A percentile compares a stretch with the other conserved stretches of the same genome.
These are phyloP conservation scores for Busseola fusca DNA, from an alignment of 2,888 invertebrate species.

Conservation along the genomic window DNA sequence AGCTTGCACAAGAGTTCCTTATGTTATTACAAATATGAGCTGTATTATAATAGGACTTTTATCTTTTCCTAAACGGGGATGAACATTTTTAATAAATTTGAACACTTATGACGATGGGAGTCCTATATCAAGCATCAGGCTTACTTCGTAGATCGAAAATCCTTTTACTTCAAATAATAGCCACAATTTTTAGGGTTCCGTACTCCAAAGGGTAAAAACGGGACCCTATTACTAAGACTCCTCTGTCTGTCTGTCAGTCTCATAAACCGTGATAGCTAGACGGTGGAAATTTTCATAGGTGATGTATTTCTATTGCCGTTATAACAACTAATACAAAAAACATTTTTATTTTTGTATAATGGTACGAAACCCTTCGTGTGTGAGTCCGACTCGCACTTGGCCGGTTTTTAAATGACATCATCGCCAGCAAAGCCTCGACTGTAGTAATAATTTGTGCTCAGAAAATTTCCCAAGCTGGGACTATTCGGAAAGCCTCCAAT, in stretches of 20 bases:
- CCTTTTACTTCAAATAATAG: background rate
- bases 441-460: slow-evolving; percentile 31
- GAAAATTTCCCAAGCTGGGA: slow-evolving; percentile 13
- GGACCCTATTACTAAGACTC: too few species aligned
- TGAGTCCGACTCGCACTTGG: too few species aligned
- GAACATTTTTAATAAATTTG: background rate
- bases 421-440: slow-evolving; percentile 6
- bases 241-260: too few species aligned
- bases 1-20: background rate
- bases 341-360: too few species aligned
- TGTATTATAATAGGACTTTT: background rate
- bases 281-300: too few species aligned
- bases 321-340: too few species aligned
- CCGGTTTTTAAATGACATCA: background rate
- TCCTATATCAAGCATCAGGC: background rate
- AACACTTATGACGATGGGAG: background rate
- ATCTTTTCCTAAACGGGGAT: background rate
- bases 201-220: too few species aligned
- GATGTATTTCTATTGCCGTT: too few species aligned
- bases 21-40: background rate
- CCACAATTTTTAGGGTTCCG: background rate
- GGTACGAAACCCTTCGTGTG: too few species aligned
- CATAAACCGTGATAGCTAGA: too few species aligned
- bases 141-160: background rate
- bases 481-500: slow-evolving; percentile 39